These are phyloP conservation scores for Octopus bimaculoides DNA, from an alignment of 1,140 invertebrate species.

Conservation along the genomic window DNA sequence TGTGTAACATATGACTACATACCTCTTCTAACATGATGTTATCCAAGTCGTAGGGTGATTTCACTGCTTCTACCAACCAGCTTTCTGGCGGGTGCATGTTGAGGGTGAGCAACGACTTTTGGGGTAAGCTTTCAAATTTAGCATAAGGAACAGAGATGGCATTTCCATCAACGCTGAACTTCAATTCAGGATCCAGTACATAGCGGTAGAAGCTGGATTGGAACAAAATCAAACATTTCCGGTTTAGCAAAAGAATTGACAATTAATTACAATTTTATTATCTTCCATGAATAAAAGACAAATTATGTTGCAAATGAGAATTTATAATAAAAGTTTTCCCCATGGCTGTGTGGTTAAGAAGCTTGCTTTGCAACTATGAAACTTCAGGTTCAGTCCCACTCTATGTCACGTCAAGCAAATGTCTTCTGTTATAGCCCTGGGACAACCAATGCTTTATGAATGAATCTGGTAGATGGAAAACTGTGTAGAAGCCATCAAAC, in stretches of 20 bases:
- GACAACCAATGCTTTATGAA: too few relatives aligned
- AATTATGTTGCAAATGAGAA: not conserved
- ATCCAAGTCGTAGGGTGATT: conserved; percentile 94
- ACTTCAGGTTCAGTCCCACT: too few relatives aligned
- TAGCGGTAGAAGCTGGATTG: conserved; percentile 86
- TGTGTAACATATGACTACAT: not conserved
- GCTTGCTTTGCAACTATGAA: too few relatives aligned
- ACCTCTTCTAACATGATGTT: conserved; percentile 78
- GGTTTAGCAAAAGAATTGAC: too few relatives aligned
- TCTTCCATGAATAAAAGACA: not conserved
- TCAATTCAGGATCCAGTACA: conserved; percentile 84
- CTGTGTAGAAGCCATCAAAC: too few relatives aligned
- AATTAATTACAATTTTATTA: not conserved
- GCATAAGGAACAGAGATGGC: conserved; percentile 69
- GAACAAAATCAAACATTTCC: conserved; percentile 18
- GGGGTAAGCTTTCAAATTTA: conserved; percentile 83
- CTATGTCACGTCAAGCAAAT: too few relatives aligned
- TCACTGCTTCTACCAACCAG: conserved; percentile 95
- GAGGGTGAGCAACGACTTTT: conserved; percentile 89
- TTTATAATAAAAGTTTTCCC: too few relatives aligned
- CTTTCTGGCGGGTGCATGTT: conserved; percentile 96
- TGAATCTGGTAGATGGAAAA: too few relatives aligned
- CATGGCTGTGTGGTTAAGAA: too few relatives aligned
- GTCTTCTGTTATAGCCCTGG: too few relatives aligned
- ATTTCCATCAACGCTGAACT: conserved; percentile 39